Evolutionary conservation across 2,797 vertebrate genomes (phyloP), one percentile per base, ranked within the genome.

Genomic region (Dipus sagitta): DNA sequence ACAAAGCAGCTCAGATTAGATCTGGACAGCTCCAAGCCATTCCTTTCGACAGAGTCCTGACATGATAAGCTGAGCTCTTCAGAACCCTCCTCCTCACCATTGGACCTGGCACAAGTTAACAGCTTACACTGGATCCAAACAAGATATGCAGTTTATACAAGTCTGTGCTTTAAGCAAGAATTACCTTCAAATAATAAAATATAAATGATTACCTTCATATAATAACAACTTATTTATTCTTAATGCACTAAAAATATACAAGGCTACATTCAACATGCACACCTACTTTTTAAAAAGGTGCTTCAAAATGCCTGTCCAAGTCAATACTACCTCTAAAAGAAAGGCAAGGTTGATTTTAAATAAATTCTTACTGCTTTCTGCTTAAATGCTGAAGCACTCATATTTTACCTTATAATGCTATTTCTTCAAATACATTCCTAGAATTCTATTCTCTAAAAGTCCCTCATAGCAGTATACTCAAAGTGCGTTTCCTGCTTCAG

Each of bases 321-420:
- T 90, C 70, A 94, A 86, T 81, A 60, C 54, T 96, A 93, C 52
- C 76, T 65, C 17, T 92, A 75, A 93, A 82, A 96, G 68, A 94
- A 96, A 92, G 58, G n/a, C 11, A 91, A 96, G 94, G 28, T 74
- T 95, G 90, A 82, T 95, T 96, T 96, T 95, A 97, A 96, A 96
- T 96, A 96, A 96, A 86, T 76, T 96, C 96, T 97, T 97, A 78
- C 80, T 98, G 93, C 81, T 90, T 98, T 97, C 90, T 98, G 98
- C 98, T 98, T 98, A 97, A 98, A 97, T 96, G 96, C 94, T 97
- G 95, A 98, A 98, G 95, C 98, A 98, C 98, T 98, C 98, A 97
- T 97, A 97, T 93, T 95, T 95, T 87, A 98, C 96, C 96, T 98
- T 95, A 86, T 42, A 77, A 91, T 91, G 93, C 95, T 92, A 95